A percentile compares a stretch with the other conserved stretches of the same genome.
phyloP scores from a whole-genome alignment of 2,888 invertebrate genomes.

The Epistrophe eligans region DNA sequence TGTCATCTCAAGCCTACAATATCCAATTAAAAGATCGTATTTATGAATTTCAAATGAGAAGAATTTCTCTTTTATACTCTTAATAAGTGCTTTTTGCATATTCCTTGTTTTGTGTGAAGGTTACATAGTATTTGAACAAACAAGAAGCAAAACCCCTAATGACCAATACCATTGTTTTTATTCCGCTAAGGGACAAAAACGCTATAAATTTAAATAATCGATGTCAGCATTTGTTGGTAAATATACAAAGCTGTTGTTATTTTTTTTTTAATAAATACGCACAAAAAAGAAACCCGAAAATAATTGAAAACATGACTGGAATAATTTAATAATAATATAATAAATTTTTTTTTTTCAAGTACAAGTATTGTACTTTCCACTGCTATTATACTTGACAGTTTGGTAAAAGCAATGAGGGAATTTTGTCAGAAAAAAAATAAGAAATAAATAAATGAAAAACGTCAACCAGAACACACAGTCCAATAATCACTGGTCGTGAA shows the following conservation, averaged over 20 bases:
- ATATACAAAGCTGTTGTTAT: slow-evolving; percentile 19
- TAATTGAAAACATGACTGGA: slow-evolving; percentile 73
- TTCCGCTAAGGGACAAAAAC: slow-evolving; percentile 35
- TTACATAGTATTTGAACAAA: not conserved
- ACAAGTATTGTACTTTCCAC: slow-evolving; percentile 31
- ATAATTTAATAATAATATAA: slow-evolving; percentile 55
- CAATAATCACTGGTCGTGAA: slow-evolving; percentile 37
- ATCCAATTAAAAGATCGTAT: slow-evolving; percentile 51
- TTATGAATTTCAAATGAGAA: slow-evolving; percentile 54
- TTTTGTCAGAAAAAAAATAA: slow-evolving; percentile 9
- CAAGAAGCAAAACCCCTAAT: slow-evolving; percentile 39
- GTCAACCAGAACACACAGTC: slow-evolving; percentile 41
- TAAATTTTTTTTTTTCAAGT: slow-evolving; percentile 44
- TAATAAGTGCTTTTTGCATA: slow-evolving; percentile 28
- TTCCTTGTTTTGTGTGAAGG: slow-evolving; percentile 4
- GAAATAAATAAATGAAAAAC: slow-evolving; percentile 32
- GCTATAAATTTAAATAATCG: slow-evolving; percentile 58
- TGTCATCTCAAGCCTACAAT: slow-evolving; percentile 40
- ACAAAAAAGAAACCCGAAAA: slow-evolving; percentile 34
- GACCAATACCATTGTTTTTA: slow-evolving; percentile 37
- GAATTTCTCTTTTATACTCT: slow-evolving; percentile 31
- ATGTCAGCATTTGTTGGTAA: slow-evolving; percentile 48
- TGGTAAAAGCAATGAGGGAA: slow-evolving; percentile 31
- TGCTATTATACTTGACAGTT: slow-evolving; percentile 25
- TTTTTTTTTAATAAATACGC: slow-evolving; percentile 9